Evolutionary conservation across 1,140 invertebrate genomes (phyloP), one percentile per base, ranked within the genome.

Genomic region (Conopomorpha cramerella): DNA sequence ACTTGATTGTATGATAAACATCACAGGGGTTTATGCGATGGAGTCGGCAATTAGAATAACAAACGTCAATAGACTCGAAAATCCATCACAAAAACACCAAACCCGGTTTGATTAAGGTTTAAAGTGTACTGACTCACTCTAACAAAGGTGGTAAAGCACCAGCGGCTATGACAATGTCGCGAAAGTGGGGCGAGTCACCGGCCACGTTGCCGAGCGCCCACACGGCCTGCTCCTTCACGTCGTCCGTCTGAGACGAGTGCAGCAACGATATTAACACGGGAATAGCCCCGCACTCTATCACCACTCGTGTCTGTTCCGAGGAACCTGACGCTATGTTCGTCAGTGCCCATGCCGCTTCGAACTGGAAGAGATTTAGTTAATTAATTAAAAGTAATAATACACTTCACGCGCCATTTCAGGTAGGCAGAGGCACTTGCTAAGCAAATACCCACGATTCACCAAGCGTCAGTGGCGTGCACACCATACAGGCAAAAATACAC

Each of bases 261-360:
- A 98, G 78, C 16, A 98, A 80, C 16, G 82, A 78, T 47, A 98
- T 93, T 59, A 99, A 96, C 49, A 95, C 89, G 11, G 91, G 91
- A 28, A 98, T 93, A 16, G 95, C 95, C 29, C 93, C 93, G 19
- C 93, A 92, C 50, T 96, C 91, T 49, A 98, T 92, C 1, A 99
- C 95, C 51, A 93, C 89, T 37, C 87, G 83, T 2, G 96, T 98
- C 76, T 98, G 95, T 38, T 87, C 81, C 11, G 93, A 95, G 13
- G 93, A 96, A n/a, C 96, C 96, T 2, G 93, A 96, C 2, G 95
- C 96, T 51, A 99, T 96, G 74, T 99, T 99, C 33, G 96, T 99
- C 41, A 99, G 71, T 30, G 95, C 94, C 96, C 96, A 99, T 30
- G 96, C 95, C 38, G 96, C 95, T 81, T 99, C 96, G 81, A 98